Conservation (phyloP, 2,797 vertebrate genomes). For the Podargus strigoides region DNA sequence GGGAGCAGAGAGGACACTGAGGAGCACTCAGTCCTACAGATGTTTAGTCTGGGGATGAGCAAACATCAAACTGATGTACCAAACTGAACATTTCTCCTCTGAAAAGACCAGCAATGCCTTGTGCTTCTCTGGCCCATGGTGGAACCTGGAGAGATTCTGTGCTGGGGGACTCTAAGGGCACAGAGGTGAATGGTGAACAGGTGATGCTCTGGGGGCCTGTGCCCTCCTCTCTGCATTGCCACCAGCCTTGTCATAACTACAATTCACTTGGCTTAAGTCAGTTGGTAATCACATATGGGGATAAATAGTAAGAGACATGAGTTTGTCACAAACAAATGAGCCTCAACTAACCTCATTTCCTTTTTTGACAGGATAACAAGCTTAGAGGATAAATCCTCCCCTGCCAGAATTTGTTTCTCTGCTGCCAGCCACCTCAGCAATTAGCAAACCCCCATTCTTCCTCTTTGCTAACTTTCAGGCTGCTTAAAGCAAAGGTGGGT, state of each 20-base stretch:
- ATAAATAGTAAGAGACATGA: conserved; percentile 45
- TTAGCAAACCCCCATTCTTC: conserved; percentile 6
- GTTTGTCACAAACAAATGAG: conserved; percentile 51
- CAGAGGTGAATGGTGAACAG: not conserved
- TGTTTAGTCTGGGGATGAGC: too few relatives aligned
- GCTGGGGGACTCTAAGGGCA: not conserved
- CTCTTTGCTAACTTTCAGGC: not conserved
- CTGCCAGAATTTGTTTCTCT: not conserved
- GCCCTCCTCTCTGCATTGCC: not conserved
- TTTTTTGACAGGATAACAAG: conserved; percentile 54
- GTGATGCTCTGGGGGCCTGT: not conserved
- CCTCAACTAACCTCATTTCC: conserved; percentile 54
- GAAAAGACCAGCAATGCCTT: not conserved
- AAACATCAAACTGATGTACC: too few relatives aligned
- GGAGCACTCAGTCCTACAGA: not conserved
- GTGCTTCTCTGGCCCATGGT: not conserved
- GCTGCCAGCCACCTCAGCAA: conserved; percentile 26
- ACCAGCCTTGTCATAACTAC: fast-evolving
- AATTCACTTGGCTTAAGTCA: not conserved
- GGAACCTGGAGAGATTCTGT: not conserved
- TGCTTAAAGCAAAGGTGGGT: not conserved
- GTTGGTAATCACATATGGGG: not conserved
- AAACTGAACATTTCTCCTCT: not conserved
- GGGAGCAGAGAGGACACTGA: not conserved
- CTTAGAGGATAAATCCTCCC: conserved; percentile 52